Base-by-base conservation (phyloP, 2,888 invertebrate genomes). In the Scrobipalpa atriplicella region DNA sequence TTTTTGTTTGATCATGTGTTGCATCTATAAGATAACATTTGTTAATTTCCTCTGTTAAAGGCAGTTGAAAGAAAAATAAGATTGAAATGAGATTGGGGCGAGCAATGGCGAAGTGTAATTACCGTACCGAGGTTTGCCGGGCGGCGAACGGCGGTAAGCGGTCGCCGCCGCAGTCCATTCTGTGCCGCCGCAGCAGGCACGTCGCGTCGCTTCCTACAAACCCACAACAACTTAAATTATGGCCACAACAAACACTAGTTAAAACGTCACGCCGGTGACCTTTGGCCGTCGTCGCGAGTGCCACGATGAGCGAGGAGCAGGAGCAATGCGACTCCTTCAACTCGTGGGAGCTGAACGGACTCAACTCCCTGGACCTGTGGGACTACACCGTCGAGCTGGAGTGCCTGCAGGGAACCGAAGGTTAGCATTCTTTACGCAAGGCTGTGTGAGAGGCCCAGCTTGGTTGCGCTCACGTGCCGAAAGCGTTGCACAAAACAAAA, bases 361-460 rank as follows among this genome's bases (percentile, higher is more conserved):
- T 95, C 74, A 95, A 95, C 80, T 96, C 96, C 64, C 87, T 97
- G 85, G 97, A 97, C 84, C 95, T 95, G 78, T 97, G 97, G 97
- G 97, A 97, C 93, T 97, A 97, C 84, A 95, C 96, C 62, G 96
- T 97, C 76, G 97, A 97, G 84, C 89, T 97, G 87, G 96, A 96
- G 84, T 96, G 96, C 85, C 92, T 96, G 76, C 94, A 95, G 84
- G 96, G 95, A 78, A 95, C 95, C 72, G 95, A 96, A 96, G 96
- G 96, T 96, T 86, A 86, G 90, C 64, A 64, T 70, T 67, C 51
- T 71, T 81, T 78, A 72, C 81, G 85, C 85, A 89, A 90, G 85
- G 79, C 79, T 81, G 75, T 76, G 83, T 84, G 86, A 86, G 86
- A 80, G 86, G 84, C 77, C 63, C 70, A 66, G 13, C 56, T 38